Evolutionary conservation across 2,888 invertebrate genomes (phyloP).

Genomic region (Orgyia antiqua): DNA sequence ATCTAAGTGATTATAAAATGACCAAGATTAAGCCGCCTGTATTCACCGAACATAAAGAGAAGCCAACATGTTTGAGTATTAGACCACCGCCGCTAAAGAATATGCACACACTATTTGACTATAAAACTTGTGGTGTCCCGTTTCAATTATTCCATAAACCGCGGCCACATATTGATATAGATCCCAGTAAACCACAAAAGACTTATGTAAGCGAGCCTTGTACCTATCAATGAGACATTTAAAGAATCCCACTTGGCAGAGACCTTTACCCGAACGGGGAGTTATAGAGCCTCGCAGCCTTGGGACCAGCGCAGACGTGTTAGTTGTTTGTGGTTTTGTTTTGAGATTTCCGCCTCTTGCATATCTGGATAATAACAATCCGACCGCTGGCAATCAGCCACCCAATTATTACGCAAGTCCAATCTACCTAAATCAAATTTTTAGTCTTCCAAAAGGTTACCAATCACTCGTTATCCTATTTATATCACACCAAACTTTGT

Average conservation of each 20-base stretch:
- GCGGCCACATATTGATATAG: slow-evolving; percentile 30
- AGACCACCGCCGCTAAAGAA: slow-evolving; percentile 32
- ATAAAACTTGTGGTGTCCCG: slow-evolving; percentile 30
- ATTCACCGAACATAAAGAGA: slow-evolving; percentile 27
- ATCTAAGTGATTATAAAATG: slow-evolving; percentile 28
- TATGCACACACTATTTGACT: slow-evolving; percentile 37
- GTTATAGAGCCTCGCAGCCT: no score
- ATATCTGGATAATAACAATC: no score
- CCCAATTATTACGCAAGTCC: no score
- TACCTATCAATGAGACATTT: not conserved
- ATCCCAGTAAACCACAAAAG: slow-evolving; percentile 35
- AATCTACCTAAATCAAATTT: no score
- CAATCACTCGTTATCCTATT: no score
- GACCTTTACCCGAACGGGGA: no score
- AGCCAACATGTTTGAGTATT: slow-evolving; percentile 9
- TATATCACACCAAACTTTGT: no score
- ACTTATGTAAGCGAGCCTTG: slow-evolving; percentile 32
- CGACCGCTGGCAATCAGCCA: no score
- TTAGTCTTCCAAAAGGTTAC: no score
- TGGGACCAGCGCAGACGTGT: no score
- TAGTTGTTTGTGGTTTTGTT: no score
- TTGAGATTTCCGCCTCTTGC: no score
- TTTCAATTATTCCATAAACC: slow-evolving; percentile 36
- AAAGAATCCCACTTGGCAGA: not conserved
- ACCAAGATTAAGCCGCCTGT: slow-evolving; percentile 15